Evolutionary conservation across 2,888 invertebrate species (phyloP).

Genomic region (Nasonia oneida): DNA sequence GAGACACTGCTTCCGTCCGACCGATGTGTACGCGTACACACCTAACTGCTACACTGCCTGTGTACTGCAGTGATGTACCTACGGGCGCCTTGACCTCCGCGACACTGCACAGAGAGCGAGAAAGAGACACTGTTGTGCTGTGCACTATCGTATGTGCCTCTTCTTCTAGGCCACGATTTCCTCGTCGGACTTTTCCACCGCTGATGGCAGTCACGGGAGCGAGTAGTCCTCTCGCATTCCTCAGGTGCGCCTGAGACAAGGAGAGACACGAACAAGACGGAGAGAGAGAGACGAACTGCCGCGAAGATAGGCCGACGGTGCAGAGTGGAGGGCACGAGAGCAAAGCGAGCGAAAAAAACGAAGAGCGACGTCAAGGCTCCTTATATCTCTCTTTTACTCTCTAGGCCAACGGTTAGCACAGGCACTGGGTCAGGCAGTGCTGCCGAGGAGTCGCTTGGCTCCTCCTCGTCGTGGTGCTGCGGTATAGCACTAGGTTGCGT

Average conservation of each 20-base stretch:
- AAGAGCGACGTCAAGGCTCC: not conserved
- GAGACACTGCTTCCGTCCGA: not conserved
- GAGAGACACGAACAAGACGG: slow-evolving; percentile 17
- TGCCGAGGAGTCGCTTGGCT: not conserved
- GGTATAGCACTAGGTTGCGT: not conserved
- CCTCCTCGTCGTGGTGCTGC: not conserved
- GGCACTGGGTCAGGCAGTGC: not conserved
- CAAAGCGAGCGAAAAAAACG: not conserved
- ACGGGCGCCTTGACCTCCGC: slow-evolving; percentile 69
- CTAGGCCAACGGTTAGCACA: not conserved
- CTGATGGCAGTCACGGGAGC: slow-evolving; percentile 16
- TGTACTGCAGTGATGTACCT: not conserved
- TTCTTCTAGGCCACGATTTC: slow-evolving; percentile 12
- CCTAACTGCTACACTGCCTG: not conserved
- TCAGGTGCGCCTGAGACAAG: slow-evolving; percentile 63
- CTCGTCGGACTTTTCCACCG: not conserved
- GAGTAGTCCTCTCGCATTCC: slow-evolving; percentile 65
- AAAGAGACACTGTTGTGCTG: slow-evolving; percentile 33
- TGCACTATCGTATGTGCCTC: not conserved
- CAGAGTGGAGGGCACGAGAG: slow-evolving; percentile 8
- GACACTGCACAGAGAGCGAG: slow-evolving; percentile 32
- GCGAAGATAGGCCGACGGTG: slow-evolving; percentile 3
- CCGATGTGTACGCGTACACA: not conserved
- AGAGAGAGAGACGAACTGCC: slow-evolving; percentile 12
- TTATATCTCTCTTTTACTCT: not conserved